Evolutionary conservation across 2,113 vertebrate species (phyloP).

Genomic region (Ardeotis arabs): DNA sequence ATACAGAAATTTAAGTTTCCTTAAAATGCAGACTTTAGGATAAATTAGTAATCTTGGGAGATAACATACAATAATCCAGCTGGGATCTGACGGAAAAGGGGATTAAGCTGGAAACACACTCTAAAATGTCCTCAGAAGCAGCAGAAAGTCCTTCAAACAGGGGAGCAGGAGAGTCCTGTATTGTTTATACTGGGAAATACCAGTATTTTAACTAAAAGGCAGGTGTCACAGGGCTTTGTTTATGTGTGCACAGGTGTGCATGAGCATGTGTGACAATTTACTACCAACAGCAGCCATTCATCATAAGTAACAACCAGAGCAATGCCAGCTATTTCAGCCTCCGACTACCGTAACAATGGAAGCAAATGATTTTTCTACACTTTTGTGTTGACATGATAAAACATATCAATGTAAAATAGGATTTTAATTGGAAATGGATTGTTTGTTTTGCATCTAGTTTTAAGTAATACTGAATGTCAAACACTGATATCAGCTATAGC

Average conservation of each 20-base stretch:
- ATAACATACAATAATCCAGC: neutral
- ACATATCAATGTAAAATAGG: neutral
- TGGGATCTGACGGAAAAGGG: neutral
- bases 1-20: neutral
- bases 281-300: neutral
- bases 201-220: neutral
- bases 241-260: rapidly evolving
- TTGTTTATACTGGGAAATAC: neutral
- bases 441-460: neutral
- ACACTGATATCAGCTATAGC: neutral
- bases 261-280: neutral
- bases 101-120: neutral
- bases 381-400: neutral
- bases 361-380: neutral
- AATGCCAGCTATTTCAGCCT: neutral
- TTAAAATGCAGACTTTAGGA: neutral
- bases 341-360: neutral
- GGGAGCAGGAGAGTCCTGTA: neutral
- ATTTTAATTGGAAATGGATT: neutral
- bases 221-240: neutral
- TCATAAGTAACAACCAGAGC: neutral
- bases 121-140: neutral
- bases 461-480: neutral
- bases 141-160: neutral
- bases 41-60: neutral